These are phyloP conservation scores for Tetheella fluctuosa DNA, from an alignment of 2,888 invertebrate species.

Conservation along the genomic window DNA sequence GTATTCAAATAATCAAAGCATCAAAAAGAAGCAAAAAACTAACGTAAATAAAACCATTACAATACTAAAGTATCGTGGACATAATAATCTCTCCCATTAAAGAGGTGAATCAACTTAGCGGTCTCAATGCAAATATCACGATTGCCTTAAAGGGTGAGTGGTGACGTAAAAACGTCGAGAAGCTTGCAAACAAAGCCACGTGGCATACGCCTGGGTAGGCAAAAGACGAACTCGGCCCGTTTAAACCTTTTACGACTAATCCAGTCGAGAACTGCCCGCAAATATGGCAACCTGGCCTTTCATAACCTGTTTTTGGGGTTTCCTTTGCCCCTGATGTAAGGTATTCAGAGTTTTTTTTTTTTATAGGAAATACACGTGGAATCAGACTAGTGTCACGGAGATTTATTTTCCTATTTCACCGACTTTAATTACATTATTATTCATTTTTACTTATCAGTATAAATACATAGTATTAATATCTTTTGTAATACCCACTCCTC, in stretches of 20 bases:
- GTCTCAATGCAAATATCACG: constrained; percentile 68
- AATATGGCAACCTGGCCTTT: constrained; percentile 81
- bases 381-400: background rate
- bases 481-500: constrained; percentile 30
- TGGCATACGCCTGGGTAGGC: constrained; percentile 66
- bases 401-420: background rate
- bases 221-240: constrained; percentile 74
- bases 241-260: constrained; percentile 83
- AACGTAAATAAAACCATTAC: constrained; percentile 17
- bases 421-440: constrained; percentile 26
- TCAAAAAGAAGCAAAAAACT: background rate
- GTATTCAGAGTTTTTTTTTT: constrained; percentile 49
- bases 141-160: constrained; percentile 67
- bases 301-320: constrained; percentile 84
- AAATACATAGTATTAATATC: constrained; percentile 16
- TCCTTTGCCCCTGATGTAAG: constrained; percentile 72
- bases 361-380: constrained; percentile 53
- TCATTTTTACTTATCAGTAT: constrained; percentile 15
- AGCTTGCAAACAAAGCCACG: constrained; percentile 72
- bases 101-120: constrained; percentile 63
- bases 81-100: constrained; percentile 32
- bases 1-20: no score
- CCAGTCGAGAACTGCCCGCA: constrained; percentile 75
- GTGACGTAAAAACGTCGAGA: constrained; percentile 65
- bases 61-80: constrained; percentile 19